Evolutionary conservation across 2,888 invertebrate genomes (phyloP).

Genomic region (Bimastos eiseni): DNA sequence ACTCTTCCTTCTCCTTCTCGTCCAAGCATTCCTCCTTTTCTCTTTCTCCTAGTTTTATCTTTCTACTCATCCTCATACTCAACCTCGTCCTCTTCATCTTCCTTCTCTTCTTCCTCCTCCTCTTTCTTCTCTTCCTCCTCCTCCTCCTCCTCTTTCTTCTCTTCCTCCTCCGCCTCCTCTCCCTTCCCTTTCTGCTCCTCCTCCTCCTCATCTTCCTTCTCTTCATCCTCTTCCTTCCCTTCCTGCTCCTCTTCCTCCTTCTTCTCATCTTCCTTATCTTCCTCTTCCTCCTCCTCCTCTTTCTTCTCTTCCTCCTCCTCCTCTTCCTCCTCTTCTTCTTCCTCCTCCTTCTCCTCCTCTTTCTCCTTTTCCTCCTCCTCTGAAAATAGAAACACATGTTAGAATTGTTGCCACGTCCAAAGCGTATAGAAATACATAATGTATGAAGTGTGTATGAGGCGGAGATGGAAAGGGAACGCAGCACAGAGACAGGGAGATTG

Average conservation of each 20-base stretch:
- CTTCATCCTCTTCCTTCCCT: neutral
- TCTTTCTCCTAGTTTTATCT: neutral
- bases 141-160: neutral
- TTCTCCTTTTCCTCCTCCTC: neutral
- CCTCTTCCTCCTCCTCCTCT: slow-evolving; percentile 18
- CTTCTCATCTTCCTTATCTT: neutral
- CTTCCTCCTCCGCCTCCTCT: neutral
- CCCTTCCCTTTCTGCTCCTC: neutral
- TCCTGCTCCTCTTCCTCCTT: neutral
- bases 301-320: neutral
- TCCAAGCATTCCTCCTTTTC: neutral
- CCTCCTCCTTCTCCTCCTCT: neutral
- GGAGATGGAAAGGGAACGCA: neutral
- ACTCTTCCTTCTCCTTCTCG: neutral
- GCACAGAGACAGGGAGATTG: too few relatives aligned
- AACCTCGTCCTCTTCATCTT: neutral
- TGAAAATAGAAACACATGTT: neutral
- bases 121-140: slow-evolving; percentile 7
- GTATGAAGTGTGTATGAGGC: neutral
- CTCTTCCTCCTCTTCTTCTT: neutral
- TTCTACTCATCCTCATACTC: neutral
- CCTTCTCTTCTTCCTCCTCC: neutral
- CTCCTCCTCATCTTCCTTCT: neutral
- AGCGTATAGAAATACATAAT: neutral
- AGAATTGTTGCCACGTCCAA: neutral